Conservation (phyloP, 2,797 vertebrate genomes). For the Semaprochilodus insignis region DNA sequence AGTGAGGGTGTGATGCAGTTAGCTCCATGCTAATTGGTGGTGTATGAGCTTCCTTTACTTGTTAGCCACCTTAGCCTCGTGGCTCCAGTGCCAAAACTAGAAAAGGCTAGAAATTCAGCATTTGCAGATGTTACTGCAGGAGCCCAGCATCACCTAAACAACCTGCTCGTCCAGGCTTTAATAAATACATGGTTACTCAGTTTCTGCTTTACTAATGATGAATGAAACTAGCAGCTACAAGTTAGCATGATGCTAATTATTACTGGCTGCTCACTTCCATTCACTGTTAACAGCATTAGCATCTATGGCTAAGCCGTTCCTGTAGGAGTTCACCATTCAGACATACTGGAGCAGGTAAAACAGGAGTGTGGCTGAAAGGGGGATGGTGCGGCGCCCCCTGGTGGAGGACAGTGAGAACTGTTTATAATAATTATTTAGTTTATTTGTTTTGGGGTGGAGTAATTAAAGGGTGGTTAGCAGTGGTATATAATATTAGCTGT, state of each 20-base stretch:
- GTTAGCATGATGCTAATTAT: not conserved
- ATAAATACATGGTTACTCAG: no score
- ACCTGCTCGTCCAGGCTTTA: no score
- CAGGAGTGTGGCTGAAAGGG: not conserved
- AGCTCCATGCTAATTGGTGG: not conserved
- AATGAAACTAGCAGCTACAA: not conserved
- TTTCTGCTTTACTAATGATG: not conserved
- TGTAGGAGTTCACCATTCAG: not conserved
- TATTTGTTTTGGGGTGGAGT: not conserved
- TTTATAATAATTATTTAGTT: not conserved
- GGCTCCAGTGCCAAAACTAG: not conserved
- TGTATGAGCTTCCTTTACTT: not conserved
- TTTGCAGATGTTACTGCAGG: no score
- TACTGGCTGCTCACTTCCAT: not conserved
- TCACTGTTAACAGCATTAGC: not conserved
- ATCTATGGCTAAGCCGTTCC: not conserved
- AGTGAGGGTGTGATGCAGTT: no score
- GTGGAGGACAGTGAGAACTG: not conserved
- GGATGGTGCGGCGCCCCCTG: not conserved
- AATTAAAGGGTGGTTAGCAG: not conserved
- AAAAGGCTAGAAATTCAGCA: no score
- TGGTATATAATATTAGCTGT: not conserved
- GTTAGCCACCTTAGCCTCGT: not conserved
- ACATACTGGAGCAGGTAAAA: not conserved
- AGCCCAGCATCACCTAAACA: no score